phyloP scores from a whole-genome alignment of 2,888 invertebrate genomes.

The Tenthredo mesomela region DNA sequence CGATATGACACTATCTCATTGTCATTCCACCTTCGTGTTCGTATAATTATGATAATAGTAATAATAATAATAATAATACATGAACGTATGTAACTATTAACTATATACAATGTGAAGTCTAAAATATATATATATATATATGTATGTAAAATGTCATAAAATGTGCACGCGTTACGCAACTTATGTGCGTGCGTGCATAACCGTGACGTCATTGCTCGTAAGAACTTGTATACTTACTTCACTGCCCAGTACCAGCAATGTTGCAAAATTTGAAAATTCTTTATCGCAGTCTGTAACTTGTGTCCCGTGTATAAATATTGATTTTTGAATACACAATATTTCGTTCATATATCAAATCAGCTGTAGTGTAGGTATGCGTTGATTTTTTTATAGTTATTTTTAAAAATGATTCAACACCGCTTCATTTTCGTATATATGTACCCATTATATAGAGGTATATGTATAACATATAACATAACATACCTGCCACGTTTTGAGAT shows the following conservation, averaged over 20 bases:
- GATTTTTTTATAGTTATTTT: neutral
- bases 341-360: neutral
- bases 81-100: too few species aligned
- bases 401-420: conserved; percentile 2
- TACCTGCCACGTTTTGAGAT: neutral
- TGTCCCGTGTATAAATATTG: neutral
- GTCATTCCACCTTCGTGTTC: neutral
- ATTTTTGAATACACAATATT: neutral
- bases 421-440: neutral
- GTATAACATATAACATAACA: neutral
- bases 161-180: conserved; percentile 34
- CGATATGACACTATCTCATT: neutral
- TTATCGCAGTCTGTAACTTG: neutral
- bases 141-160: neutral
- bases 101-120: too few species aligned
- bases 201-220: conserved; percentile 31
- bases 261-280: neutral
- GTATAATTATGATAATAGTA: too few species aligned
- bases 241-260: neutral
- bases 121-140: neutral
- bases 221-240: neutral
- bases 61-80: neutral
- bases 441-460: neutral
- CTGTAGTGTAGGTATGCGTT: neutral
- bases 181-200: neutral